Conservation (phyloP, 2,797 vertebrate species). For the Thaleichthys pacificus region DNA sequence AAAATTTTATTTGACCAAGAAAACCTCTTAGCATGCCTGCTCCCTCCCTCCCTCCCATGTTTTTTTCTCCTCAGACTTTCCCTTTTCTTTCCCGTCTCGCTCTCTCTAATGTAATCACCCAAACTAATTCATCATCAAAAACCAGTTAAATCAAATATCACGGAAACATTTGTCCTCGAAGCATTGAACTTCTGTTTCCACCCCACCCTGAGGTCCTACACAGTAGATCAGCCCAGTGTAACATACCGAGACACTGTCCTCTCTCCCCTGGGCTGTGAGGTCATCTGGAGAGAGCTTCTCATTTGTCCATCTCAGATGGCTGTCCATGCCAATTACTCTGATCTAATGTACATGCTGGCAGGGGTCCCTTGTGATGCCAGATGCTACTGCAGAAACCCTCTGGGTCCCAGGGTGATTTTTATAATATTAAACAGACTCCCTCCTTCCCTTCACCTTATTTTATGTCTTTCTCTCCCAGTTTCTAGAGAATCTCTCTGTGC, state of each 20-base stretch:
- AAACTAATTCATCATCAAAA: too few species aligned
- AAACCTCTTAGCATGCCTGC: not conserved
- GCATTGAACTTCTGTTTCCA: not conserved
- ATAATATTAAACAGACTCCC: constrained; percentile 63
- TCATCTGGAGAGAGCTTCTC: constrained; percentile 65
- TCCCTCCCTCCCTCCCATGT: too few species aligned
- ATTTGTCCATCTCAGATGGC: constrained; percentile 68
- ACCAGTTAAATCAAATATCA: too few species aligned
- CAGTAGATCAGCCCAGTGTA: not conserved
- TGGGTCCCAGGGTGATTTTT: constrained; percentile 57
- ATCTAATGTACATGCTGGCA: constrained; percentile 64
- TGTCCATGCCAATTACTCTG: constrained; percentile 63
- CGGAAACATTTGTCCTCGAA: not conserved
- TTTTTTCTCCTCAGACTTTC: not conserved
- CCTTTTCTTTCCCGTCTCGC: not conserved
- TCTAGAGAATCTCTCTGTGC: constrained; percentile 52
- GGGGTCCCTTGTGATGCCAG: constrained; percentile 59
- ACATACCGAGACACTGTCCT: constrained; percentile 33
- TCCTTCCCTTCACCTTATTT: constrained; percentile 31
- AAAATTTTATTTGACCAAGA: not conserved
- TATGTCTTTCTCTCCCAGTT: constrained; percentile 10
- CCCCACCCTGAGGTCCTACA: not conserved
- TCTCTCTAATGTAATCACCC: too few species aligned
- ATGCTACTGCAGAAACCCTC: constrained; percentile 61
- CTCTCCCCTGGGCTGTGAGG: constrained; percentile 52